Evolutionary conservation across 2,113 vertebrate species (phyloP), one percentile per base, ranked within the genome.

Genomic region (Tachysurus fulvidraco): DNA sequence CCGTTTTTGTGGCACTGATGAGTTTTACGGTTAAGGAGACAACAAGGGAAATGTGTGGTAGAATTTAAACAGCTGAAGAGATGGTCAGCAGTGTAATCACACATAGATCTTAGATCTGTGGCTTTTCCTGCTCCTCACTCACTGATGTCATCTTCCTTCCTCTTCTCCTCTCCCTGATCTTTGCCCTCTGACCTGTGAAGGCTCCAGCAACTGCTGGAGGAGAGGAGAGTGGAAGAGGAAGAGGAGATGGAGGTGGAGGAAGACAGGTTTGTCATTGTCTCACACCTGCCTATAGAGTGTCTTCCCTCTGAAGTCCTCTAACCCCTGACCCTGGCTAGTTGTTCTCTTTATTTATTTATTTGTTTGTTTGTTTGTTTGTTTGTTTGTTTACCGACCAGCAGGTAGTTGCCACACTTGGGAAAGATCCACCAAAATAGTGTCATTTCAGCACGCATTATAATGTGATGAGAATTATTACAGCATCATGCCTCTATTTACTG

Each of bases 151-250:
- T 65, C 52, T 79, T 71, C 73, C 64, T 83, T 65, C 81, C 82
- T 80, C 96, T 95, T 95, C 94, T 93, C 73, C 60, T 96, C 95
- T 96, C 93, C 94, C 96, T 89, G 59, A 81, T 77, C 87, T 88
- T 88, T 52, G 94, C 95, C 95, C 86, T 90, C 65, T 76, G 79
- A 83, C 89, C 94, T 94, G 92, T 95, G 96, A 97, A 99, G 97
- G 96, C 97, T 99, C 94, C 97, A 97, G 96, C 96, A 95, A 95
- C 96, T 97, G 96, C 96, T 97, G 96, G 97, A 96, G 93, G 96
- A 98, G 95, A 96, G 94, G 92, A 96, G 94, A 96, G 97, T 97
- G 95, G 96, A 97, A 87, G 88, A 88, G 78, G 88, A 88, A 88
- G 91, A 92, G 93, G 92, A 93, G 91, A 91, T 92, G 89, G 93